Base-by-base conservation (phyloP, 2,888 invertebrate species). In the Morpho achilles region DNA sequence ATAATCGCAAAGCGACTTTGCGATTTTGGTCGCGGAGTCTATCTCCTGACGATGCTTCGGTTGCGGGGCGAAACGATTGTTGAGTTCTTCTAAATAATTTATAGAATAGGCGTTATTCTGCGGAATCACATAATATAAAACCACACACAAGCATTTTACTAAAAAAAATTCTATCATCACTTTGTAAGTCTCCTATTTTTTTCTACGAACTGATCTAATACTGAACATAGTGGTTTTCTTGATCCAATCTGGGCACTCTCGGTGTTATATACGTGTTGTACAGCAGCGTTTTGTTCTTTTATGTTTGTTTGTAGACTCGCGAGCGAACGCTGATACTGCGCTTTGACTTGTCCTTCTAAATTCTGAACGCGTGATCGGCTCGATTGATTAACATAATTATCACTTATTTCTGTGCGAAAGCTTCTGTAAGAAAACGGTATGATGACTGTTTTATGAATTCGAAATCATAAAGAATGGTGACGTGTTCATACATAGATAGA, bases 371-470 rank as follows among this genome's bases (percentile, higher is more conserved):
- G 72, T 0, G 80, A 69, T 7, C 70, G 69, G 0, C 73, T 66
- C 10, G 65, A 68, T 47, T 74, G 77, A 7, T 72, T 64, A 8
- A 72, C 66, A 64, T 79, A 89, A 62, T 87, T 87, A 53, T 87
- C 85, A 60, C 78, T 76, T 8, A 68, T 64, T 77, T 89, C 90
- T 7, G 88, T 89, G 10, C 80, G 71, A 60, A 89, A 87, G 1
- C 82, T 70, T 58, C 89, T 90, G 72, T 2, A 74, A 76, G 63
- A 7, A 43, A 49, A 50, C 4, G 41, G 8, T 9, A 23, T 16
- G 8, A 23, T 32, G 32, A 32, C 32, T 32, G 32, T 32, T 32
- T 32, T 32, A 32, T 32, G 32, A 32, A 32, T 32, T 32, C 32
- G 32, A 32, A 32, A 32, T 32, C 32, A 32, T 32, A 32, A 32